phyloP scores from a whole-genome alignment of 2,888 invertebrate genomes.

The Cyclophora albipunctata region DNA sequence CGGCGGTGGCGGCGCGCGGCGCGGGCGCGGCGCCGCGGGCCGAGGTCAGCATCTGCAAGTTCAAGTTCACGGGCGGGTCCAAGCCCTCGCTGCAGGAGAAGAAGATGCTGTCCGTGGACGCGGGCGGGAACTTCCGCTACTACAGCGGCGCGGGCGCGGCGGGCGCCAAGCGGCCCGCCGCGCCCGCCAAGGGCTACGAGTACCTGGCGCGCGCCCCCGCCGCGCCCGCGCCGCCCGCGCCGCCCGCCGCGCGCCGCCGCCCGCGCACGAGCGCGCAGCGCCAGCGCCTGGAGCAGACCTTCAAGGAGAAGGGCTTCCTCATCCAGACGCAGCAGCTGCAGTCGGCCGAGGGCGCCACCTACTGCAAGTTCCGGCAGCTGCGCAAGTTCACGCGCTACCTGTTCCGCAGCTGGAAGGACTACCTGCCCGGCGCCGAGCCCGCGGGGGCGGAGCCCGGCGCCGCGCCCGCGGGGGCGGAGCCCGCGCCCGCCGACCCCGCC shows the following conservation, averaged over 20 bases:
- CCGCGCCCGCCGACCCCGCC: slow-evolving; percentile 12
- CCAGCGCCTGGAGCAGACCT: slow-evolving; percentile 92
- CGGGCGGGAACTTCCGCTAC: slow-evolving; percentile 90
- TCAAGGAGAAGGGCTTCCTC: slow-evolving; percentile 93
- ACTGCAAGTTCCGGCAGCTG: slow-evolving; percentile 93
- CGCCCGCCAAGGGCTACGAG: slow-evolving; percentile 80
- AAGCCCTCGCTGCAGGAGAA: slow-evolving; percentile 92
- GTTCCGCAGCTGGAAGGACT: slow-evolving; percentile 95
- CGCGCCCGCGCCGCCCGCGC: slow-evolving; percentile 76
- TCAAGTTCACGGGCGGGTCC: slow-evolving; percentile 93
- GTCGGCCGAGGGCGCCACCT: slow-evolving; percentile 94
- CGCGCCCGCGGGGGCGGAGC: slow-evolving; percentile 12
- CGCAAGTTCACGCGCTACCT: slow-evolving; percentile 93
- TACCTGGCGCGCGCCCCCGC: slow-evolving; percentile 25
- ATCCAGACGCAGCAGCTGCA: slow-evolving; percentile 95
- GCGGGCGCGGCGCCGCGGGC: slow-evolving; percentile 85
- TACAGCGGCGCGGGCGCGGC: slow-evolving; percentile 91
- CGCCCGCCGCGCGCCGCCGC: slow-evolving; percentile 84
- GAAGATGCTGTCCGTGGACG: slow-evolving; percentile 92
- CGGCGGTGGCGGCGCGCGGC: slow-evolving; percentile 84
- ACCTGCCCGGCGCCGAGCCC: slow-evolving; percentile 84
- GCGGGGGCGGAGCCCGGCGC: slow-evolving; percentile 34
- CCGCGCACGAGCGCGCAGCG: slow-evolving; percentile 88
- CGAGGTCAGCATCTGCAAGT: slow-evolving; percentile 93
- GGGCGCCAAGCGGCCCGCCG: slow-evolving; percentile 85